These are phyloP conservation scores for Danio kyathit DNA, from an alignment of 2,797 vertebrate species.

Conservation along the genomic window DNA sequence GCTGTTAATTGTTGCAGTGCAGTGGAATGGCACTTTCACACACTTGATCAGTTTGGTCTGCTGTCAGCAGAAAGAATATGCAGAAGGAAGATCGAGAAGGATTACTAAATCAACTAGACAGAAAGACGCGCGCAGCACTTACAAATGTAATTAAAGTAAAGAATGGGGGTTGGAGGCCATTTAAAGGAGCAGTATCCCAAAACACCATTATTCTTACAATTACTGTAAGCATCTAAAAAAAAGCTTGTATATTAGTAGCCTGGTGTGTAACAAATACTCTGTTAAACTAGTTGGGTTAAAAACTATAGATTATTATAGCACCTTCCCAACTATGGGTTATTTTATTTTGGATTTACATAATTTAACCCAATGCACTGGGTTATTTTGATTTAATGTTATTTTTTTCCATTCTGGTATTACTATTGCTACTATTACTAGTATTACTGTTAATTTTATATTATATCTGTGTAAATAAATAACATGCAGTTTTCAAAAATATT, in stretches of 20 bases:
- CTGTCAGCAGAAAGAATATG: slow-evolving; percentile 53
- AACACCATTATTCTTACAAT: background rate
- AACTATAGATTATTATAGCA: no score
- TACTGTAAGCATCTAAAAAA: background rate
- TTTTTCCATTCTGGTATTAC: no score
- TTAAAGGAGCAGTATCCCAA: slow-evolving; percentile 40
- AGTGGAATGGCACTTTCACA: slow-evolving; percentile 28
- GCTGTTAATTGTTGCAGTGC: slow-evolving; percentile 21
- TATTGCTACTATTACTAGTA: no score
- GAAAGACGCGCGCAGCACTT: slow-evolving; percentile 54
- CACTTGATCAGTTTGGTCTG: slow-evolving; percentile 40
- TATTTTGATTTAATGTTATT: no score
- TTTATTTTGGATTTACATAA: no score
- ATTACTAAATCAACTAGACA: slow-evolving; percentile 59
- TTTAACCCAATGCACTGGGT: no score
- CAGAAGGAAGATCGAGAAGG: slow-evolving; percentile 10
- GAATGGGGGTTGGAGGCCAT: slow-evolving; percentile 12
- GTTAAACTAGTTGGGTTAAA: no score
- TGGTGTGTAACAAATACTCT: no score
- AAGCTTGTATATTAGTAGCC: background rate
- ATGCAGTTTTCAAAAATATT: no score
- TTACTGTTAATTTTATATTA: no score
- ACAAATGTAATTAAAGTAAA: slow-evolving; percentile 55
- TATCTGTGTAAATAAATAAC: no score
- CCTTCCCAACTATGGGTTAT: no score